Base-by-base conservation (phyloP, 2,888 invertebrate genomes). In the Eumacrocentrus americanus region DNA sequence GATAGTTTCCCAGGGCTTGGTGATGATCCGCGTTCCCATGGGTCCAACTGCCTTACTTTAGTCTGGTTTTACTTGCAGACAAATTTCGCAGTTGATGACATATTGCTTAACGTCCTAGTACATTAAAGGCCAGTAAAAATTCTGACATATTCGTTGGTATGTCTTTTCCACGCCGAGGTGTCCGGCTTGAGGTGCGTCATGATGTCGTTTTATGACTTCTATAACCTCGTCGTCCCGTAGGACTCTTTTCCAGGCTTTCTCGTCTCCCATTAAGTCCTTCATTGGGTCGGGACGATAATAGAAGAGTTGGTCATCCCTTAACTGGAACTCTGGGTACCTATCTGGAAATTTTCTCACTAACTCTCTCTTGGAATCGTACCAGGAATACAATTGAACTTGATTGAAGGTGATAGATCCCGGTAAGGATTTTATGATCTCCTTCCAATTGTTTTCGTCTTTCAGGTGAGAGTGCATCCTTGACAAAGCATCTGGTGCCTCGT, bases 81-180 rank as follows among this genome's bases (percentile, higher is more conserved):
- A 37, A 4, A 37, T 12, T 7, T 37, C n/a, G 38, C 38, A 37
- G 3, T 37, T 7, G 38, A 6, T 12, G 3, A 37, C 38, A 12
- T 37, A 37, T 3, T 12, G 3, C n/a, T 3, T 6, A n/a, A 37
- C 12, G 12, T 37, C 38, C 9, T 12, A 4, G 12, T 12, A n/a
- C 38, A 37, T 37, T 3, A 3, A 3, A n/a, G 38, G 38, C 38
- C 38, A 37, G 12, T n/a, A 37, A 12, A 6, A 4, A 37, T 40
- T 37, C 38, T 38, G 2, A 53, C n/a, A 11, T 44, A 58, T 14
- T 20, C 14, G 40, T 35, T 58, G 4, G 44, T 22, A n/a, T 53
- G 44, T 46, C 42, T 29, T 2, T 51, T 23, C 58, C 25, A 29
- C 9, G 3, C 14, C 52, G 51, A 46, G n/a, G 46, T 53, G 42